Conservation (phyloP, 2,888 invertebrate species). For the Atherix ibis region DNA sequence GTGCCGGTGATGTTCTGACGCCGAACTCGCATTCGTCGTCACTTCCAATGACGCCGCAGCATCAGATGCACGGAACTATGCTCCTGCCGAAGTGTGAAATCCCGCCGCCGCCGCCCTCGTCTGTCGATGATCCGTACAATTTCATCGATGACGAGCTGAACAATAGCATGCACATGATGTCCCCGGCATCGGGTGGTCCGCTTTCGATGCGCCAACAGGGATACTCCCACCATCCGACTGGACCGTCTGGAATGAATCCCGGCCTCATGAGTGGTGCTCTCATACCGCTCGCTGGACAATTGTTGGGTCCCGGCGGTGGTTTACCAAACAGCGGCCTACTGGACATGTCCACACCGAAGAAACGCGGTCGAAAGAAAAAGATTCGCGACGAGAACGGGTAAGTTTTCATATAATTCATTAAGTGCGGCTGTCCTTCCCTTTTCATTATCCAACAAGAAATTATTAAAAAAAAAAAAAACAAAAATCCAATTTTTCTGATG, state of each 20-base stretch:
- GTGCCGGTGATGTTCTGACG: constrained; percentile 42
- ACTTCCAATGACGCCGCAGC: constrained; percentile 24
- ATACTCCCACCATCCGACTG: constrained; percentile 7
- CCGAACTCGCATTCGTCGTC: constrained; percentile 26
- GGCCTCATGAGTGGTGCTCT: constrained; percentile 2
- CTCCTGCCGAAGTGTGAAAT: constrained; percentile 8
- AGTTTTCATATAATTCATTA: constrained; percentile 21
- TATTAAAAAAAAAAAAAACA: no score
- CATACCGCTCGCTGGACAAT: constrained; percentile 5
- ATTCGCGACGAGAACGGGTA: constrained; percentile 46
- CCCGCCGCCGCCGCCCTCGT: constrained; percentile 7
- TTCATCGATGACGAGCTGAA: constrained; percentile 62
- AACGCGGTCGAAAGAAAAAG: constrained; percentile 78
- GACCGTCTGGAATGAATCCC: background rate
- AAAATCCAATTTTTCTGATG: no score
- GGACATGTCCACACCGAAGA: constrained; percentile 44
- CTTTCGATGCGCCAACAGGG: constrained; percentile 8
- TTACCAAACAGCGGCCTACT: background rate
- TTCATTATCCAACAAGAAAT: no score
- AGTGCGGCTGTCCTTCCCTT: no score
- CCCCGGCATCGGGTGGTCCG: constrained; percentile 12
- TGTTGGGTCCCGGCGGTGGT: constrained; percentile 2
- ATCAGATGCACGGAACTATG: constrained; percentile 8
- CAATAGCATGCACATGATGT: constrained; percentile 18
- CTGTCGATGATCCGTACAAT: constrained; percentile 59